A percentile compares a stretch with the other conserved stretches of the same genome.
Evolutionary conservation across 2,113 vertebrate genomes (phyloP).

Genomic region (Nicator chloris): DNA sequence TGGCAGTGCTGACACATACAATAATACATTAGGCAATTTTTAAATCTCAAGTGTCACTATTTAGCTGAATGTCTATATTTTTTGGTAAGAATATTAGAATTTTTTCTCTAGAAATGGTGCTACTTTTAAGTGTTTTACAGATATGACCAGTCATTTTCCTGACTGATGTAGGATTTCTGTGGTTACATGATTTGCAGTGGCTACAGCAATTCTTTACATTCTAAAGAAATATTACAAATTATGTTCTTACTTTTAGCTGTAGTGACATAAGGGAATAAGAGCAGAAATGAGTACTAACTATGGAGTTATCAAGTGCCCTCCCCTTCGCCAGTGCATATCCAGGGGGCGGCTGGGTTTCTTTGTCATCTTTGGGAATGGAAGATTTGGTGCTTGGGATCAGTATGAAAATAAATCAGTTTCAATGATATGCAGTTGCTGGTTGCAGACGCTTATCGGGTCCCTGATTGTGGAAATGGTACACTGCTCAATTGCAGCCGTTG

Average conservation of each 20-base stretch:
- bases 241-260: neutral
- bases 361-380: neutral
- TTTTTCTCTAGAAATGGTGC: neutral
- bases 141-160: neutral
- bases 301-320: neutral
- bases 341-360: neutral
- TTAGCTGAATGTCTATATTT: neutral
- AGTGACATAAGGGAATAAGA: neutral
- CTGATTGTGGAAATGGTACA: neutral
- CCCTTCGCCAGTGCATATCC: rapidly evolving
- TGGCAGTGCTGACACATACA: neutral
- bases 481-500: no score
- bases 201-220: neutral
- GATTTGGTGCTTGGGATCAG: neutral
- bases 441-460: neutral
- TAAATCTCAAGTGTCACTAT: neutral
- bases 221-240: neutral
- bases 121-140: neutral
- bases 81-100: neutral
- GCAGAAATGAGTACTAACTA: neutral
- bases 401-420: neutral
- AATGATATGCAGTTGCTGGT: neutral
- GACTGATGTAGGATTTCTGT: neutral
- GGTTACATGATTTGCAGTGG: neutral
- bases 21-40: neutral